Conservation (phyloP, 2,888 invertebrate species). For the Brachylomia viminalis region DNA sequence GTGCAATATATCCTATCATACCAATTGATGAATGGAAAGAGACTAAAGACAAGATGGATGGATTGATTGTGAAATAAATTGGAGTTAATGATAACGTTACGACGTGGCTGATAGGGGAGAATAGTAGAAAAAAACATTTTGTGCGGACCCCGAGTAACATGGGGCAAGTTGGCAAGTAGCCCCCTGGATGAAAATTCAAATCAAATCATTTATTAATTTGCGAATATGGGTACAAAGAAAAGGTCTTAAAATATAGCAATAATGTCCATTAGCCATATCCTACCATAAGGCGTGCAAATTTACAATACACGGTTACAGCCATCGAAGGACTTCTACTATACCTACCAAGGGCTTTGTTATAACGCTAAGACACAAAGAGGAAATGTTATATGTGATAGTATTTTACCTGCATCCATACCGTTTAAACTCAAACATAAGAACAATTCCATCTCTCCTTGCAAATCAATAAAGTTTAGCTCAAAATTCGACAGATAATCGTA, state of each 20-base stretch:
- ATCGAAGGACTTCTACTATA: neutral
- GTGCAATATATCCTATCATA: constrained; percentile 21
- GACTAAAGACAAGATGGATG: neutral
- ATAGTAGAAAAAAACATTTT: neutral
- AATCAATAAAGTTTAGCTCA: constrained; percentile 30
- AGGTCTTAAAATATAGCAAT: no score
- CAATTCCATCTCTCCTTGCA: neutral
- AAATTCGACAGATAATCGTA: constrained; percentile 37
- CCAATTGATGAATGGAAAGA: constrained; percentile 17
- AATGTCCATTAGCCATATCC: no score
- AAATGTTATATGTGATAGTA: neutral
- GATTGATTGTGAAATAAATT: neutral
- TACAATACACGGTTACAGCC: no score
- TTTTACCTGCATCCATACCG: neutral
- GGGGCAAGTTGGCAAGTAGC: neutral
- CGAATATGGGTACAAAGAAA: no score
- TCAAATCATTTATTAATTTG: no score
- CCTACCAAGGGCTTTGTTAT: neutral
- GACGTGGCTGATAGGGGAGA: neutral
- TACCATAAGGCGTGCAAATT: no score
- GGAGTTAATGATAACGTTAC: neutral
- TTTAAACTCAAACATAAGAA: constrained; percentile 16
- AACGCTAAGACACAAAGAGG: neutral
- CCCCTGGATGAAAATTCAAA: neutral
- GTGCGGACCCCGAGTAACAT: no score